These are phyloP conservation scores for Mormyrops boulengeri DNA, from an alignment of 2,797 vertebrate genomes.

Conservation along the genomic window DNA sequence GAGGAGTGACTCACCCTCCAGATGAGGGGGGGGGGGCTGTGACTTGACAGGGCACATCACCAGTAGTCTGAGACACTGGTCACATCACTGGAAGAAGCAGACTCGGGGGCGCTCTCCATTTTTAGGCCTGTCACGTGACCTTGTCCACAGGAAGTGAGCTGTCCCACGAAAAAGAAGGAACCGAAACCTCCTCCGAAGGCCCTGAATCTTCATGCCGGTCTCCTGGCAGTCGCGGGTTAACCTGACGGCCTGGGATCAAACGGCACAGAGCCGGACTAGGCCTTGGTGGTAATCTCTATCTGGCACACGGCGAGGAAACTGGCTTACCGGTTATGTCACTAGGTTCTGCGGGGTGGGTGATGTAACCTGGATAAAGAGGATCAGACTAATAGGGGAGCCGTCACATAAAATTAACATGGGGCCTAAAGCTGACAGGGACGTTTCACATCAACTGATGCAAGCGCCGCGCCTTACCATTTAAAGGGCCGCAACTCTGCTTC, in stretches of 20 bases:
- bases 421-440: not conserved
- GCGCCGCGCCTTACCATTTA: not conserved
- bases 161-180: not conserved
- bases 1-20: too few relatives aligned
- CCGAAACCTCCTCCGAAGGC: not conserved
- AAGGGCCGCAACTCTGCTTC: not conserved
- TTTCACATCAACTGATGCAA: not conserved
- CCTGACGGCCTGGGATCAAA: not conserved
- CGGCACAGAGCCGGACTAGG: not conserved
- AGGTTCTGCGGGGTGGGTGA: not conserved
- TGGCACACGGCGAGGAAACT: not conserved
- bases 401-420: not conserved
- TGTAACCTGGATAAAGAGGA: not conserved
- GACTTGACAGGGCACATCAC: not conserved
- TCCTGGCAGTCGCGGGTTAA: not conserved
- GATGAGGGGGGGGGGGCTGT: not conserved
- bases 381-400: not conserved
- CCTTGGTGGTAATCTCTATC: not conserved
- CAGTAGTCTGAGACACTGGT: not conserved
- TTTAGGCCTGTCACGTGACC: not conserved
- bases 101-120: not conserved
- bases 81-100: not conserved
- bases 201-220: not conserved
- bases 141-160: not conserved
- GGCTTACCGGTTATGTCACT: not conserved